These are phyloP conservation scores for Polydesmus complanatus DNA, from an alignment of 2,888 invertebrate species.

Conservation along the genomic window DNA sequence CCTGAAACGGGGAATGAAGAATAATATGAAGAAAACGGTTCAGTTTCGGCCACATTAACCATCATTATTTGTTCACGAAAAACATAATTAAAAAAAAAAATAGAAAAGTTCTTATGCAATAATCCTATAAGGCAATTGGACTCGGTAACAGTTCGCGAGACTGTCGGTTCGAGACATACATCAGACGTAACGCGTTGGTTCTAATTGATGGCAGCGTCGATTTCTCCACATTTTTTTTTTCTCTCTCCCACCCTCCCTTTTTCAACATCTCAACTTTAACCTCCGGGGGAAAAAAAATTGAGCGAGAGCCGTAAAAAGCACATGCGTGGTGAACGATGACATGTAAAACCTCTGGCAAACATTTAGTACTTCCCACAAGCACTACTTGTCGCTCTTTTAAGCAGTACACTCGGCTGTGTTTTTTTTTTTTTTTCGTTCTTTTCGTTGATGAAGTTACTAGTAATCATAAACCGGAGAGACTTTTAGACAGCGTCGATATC, in stretches of 20 bases:
- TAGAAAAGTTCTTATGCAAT: no score
- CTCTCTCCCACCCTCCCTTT: background rate
- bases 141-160: no score
- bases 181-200: no score
- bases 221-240: no score
- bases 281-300: background rate
- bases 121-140: no score
- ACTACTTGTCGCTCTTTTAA: background rate
- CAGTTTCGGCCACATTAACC: background rate
- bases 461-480: no score
- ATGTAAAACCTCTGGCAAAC: background rate
- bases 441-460: no score
- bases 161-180: no score
- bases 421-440: no score
- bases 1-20: constrained; percentile 24
- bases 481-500: no score
- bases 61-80: background rate
- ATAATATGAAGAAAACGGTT: constrained; percentile 5
- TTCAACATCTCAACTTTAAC: background rate
- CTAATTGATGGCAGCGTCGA: background rate
- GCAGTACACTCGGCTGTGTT: background rate
- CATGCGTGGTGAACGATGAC: background rate
- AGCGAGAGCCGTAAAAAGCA: background rate
- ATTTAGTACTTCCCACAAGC: background rate
- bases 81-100: no score